Percentiles rank a stretch among this genome's conserved stretches.
These are phyloP conservation scores for Regulus satrapa DNA, from an alignment of 2,113 vertebrate genomes.

Conservation along the genomic window DNA sequence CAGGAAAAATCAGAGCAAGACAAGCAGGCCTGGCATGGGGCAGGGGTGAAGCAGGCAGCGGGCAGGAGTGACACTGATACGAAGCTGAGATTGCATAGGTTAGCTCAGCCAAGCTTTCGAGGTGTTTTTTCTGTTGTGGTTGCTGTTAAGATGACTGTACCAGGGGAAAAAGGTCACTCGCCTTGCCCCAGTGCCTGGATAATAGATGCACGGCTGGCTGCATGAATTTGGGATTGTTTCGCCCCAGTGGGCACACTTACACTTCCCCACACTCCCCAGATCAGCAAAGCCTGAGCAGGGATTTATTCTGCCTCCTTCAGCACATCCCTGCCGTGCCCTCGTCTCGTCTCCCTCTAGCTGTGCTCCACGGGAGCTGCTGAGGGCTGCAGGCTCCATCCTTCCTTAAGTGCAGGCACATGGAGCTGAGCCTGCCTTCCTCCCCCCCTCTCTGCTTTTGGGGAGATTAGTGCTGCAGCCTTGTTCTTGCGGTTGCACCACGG, in stretches of 20 bases:
- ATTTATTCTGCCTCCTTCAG: neutral
- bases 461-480: neutral
- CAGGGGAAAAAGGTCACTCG: neutral
- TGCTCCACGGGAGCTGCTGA: rapidly evolving
- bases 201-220: neutral
- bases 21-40: rapidly evolving
- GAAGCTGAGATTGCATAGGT: neutral
- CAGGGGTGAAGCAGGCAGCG: neutral
- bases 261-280: neutral
- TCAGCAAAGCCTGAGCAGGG: neutral
- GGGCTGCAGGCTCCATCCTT: neutral
- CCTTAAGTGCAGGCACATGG: rapidly evolving
- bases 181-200: neutral
- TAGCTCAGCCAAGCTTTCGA: neutral
- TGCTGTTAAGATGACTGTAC: neutral
- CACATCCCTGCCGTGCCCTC: rapidly evolving
- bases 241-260: neutral
- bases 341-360: neutral
- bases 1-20: neutral
- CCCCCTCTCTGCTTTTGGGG: neutral
- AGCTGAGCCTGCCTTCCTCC: neutral
- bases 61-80: neutral
- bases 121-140: neutral
- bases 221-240: neutral
- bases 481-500: neutral